A percentile compares a stretch with the other conserved stretches of the same genome.
phyloP scores from a whole-genome alignment of 2,113 vertebrate genomes.

The Neolamprologus falcicula region DNA sequence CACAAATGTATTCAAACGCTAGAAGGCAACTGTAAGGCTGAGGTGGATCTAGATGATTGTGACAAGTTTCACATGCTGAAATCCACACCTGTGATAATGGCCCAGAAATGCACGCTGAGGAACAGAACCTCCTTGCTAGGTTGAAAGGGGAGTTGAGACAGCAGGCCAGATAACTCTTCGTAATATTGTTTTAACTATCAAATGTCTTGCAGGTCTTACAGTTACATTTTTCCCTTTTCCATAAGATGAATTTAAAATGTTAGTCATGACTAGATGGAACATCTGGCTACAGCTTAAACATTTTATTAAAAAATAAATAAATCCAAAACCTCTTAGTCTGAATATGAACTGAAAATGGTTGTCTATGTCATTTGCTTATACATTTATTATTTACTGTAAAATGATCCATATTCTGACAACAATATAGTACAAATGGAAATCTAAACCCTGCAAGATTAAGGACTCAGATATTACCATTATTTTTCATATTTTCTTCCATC shows the following conservation, averaged over 20 bases:
- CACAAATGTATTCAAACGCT: rapidly evolving
- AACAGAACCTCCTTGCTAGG: neutral
- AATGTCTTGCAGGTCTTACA: neutral
- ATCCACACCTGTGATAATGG: neutral
- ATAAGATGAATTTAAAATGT: neutral
- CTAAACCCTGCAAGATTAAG: neutral
- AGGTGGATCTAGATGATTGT: neutral
- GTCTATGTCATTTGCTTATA: neutral
- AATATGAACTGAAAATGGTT: neutral
- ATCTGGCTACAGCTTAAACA: neutral
- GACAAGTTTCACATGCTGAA: neutral
- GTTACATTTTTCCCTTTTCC: neutral
- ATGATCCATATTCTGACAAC: neutral
- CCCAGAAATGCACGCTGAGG: neutral
- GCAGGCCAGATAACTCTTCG: neutral
- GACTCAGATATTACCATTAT: neutral
- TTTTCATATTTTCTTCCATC: neutral
- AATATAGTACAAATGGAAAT: neutral
- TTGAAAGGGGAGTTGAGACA: neutral
- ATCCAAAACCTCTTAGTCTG: neutral
- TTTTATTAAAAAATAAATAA: neutral
- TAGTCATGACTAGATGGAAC: neutral
- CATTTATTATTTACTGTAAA: neutral
- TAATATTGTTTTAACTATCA: neutral
- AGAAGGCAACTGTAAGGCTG: neutral